Base-by-base conservation (phyloP, 2,888 invertebrate genomes). In the Calliphora vomitoria region DNA sequence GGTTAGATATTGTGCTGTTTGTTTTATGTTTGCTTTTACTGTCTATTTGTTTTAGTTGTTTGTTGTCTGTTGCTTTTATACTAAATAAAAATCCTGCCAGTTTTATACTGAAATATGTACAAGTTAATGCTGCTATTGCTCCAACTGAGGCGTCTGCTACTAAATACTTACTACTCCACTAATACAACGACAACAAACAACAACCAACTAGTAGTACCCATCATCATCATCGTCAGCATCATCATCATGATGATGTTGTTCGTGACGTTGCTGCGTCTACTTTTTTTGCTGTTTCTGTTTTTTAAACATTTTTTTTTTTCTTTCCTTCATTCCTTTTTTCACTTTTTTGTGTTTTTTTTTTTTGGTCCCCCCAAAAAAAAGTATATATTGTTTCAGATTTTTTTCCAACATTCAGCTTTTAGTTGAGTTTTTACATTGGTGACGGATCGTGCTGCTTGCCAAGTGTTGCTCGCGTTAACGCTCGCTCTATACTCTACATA, bases 391-490 rank as follows among this genome's bases (percentile, higher is more conserved):
- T 94, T 94, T 94, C 93, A 94, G 93, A 93, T 93, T 93, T 93
- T 94, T 94, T 94, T 87, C 87, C 93, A 93, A 92, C 93, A 93
- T 91, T 93, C 93, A 85, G 82, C 87, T 93, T 94, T 94, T 93
- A 94, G 93, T 94, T 93, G 93, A 93, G 94, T 93, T 93, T 93
- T 94, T 93, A 94, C 94, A 93, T 93, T 93, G 94, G 93, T 93
- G 94, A 93, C 93, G 94, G 93, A 93, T 93, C 93, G 93, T 93
- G 92, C 92, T 91, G 91, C 88, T 86, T 81, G 88, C 89, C 85
- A 85, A 87, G 85, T 80, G 86, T 89, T 83, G 85, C 88, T 85
- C 85, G 88, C 85, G 84, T 84, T 80, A 75, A 86, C 88, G 87
- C 78, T 84, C 85, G 87, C 81, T 76, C 86, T 85, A 81, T 85